Base-by-base conservation (phyloP, 2,113 vertebrate species). In the Regulus satrapa region DNA sequence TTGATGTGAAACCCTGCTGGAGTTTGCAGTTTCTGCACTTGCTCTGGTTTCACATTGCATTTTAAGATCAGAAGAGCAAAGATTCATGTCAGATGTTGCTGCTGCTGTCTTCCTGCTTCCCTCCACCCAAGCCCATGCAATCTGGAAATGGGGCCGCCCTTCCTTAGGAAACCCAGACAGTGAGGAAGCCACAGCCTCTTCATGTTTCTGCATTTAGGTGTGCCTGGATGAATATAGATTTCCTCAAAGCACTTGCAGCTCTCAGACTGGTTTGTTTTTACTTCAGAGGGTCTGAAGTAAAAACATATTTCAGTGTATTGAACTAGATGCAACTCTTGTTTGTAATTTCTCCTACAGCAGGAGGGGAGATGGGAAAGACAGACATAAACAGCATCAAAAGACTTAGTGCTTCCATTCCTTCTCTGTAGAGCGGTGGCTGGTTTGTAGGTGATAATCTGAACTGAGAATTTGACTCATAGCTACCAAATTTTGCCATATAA, bases 61-160 rank as follows among this genome's bases (percentile, higher is more conserved):
- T 94, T 95, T 84, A 68, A 89, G 94, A 94, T 85, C 71, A 96
- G 87, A 72, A 83, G 52, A 90, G 81, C 89, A 78, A 59, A 88
- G 89, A 94, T 79, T 68, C 29, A 31, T 72, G 41, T 92, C 81
- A 85, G 85, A 86, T 92, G 79, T 45, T 85, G 59, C 49, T n/a
- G 17, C 68, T 74, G 52, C 51, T 48, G 58, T 85, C 79, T 49
- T 86, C 41, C 80, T 4, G 1, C 49, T 56, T 55, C 48, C 58
- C 68, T 43, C 56, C 63, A 71, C 58, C 79, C 75, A n/a, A 40
- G 18, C 54, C 76, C 32, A 14, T 15, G 20, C 48, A 83, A 18
- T 64, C 83, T 85, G 83, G 58, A 96, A 76, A 68, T 15, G 68
- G 49, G n/a, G 66, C 86, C 84, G 1, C 94, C 91, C 90, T 97